These are phyloP conservation scores for Leucophenga varia DNA, from an alignment of 1,140 invertebrate species.

Conservation along the genomic window DNA sequence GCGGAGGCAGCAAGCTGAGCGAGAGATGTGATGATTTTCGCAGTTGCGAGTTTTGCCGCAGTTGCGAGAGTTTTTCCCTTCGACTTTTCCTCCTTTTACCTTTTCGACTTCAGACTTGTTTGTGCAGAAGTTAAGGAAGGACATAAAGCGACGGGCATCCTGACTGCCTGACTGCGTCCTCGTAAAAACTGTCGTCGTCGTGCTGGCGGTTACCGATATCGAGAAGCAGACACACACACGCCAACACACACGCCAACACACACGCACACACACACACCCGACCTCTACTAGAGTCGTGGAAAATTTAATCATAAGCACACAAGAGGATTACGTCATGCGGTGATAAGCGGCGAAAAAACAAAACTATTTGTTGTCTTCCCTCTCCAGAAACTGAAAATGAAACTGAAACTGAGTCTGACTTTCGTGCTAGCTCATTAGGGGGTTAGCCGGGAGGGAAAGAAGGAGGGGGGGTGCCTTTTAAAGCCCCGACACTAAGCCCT, in stretches of 20 bases:
- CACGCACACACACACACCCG: conserved; percentile 4
- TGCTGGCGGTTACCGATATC: conserved; percentile 46
- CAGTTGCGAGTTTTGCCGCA: conserved; percentile 6
- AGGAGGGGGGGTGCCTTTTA: conserved; percentile 7
- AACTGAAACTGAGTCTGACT: no score
- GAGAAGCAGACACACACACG: conserved; percentile 7
- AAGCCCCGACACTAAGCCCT: conserved; percentile 2
- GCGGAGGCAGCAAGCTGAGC: conserved; percentile 13
- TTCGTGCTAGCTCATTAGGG: conserved; percentile 34
- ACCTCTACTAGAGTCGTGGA: no score
- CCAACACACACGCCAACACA: not conserved
- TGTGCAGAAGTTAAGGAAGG: conserved; percentile 47
- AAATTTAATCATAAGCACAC: conserved; percentile 50
- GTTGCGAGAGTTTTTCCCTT: conserved; percentile 10
- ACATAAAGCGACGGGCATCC: conserved; percentile 48
- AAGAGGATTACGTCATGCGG: conserved; percentile 44
- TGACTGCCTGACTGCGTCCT: no score
- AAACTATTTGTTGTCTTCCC: conserved; percentile 42
- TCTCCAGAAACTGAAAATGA: no score
- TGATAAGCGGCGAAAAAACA: conserved; percentile 32
- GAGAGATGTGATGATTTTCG: not conserved
- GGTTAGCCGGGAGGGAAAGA: no score
- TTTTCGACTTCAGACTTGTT: conserved; percentile 53
- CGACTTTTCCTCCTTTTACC: conserved; percentile 22
- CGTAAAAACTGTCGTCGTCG: conserved; percentile 51